Evolutionary conservation across 92 coral and sea anemone genomes (phyloP).

Genomic region (Phymanthus crucifer): DNA sequence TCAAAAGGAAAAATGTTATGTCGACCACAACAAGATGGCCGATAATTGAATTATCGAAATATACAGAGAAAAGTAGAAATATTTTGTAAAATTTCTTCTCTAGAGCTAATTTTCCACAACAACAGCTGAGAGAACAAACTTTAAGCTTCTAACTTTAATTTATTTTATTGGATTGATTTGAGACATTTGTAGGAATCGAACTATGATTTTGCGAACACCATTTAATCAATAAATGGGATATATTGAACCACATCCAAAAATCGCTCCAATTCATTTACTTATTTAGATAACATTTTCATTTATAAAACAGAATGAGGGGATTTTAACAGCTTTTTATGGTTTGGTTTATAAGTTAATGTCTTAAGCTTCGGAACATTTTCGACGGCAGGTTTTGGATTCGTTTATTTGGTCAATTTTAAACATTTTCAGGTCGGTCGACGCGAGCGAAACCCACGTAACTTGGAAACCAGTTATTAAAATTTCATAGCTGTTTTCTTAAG

Average conservation of each 20-base stretch:
- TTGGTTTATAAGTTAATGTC: not conserved
- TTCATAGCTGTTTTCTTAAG: conserved; percentile 14
- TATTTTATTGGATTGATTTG: not conserved
- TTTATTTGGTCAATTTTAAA: not conserved
- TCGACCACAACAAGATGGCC: no score
- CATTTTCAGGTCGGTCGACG: not conserved
- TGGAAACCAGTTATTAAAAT: conserved; percentile 1
- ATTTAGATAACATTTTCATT: not conserved
- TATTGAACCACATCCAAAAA: not conserved
- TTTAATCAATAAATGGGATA: not conserved
- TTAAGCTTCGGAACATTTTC: not conserved
- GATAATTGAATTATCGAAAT: no score
- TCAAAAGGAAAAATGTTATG: no score
- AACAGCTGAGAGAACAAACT: no score
- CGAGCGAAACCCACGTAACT: not conserved
- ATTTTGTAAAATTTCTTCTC: no score
- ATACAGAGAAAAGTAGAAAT: no score
- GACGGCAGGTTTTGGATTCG: not conserved
- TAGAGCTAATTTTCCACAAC: no score
- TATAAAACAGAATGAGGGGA: not conserved
- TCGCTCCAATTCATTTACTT: not conserved
- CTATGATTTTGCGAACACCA: no score
- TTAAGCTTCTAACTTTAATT: no score
- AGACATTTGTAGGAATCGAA: not conserved
- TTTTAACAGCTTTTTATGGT: not conserved